Conservation (phyloP, 2,888 invertebrate genomes). For the Rhamphomyia laevipes region DNA sequence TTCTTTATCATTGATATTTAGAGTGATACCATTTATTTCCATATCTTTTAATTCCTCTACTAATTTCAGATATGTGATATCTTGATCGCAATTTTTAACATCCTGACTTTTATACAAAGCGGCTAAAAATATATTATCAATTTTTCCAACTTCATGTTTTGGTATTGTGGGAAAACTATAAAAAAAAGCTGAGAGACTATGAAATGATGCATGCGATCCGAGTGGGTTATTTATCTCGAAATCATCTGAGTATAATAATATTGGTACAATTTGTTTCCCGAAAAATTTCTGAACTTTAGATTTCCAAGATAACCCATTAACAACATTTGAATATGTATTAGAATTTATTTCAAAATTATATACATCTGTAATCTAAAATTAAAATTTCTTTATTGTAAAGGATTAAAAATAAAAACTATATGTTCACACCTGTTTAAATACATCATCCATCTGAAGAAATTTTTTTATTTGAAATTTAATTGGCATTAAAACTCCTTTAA, state of each 20-base stretch:
- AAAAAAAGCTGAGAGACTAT: background rate
- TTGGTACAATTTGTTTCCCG: background rate
- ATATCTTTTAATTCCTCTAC: slow-evolving; percentile 5
- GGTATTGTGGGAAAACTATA: background rate
- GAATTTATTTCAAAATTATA: no score
- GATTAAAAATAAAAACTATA: no score
- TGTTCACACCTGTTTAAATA: no score
- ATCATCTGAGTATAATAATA: background rate
- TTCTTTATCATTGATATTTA: slow-evolving; percentile 1
- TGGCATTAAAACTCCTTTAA: background rate
- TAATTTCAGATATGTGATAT: slow-evolving; percentile 4
- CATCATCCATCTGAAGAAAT: no score
- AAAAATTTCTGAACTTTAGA: background rate
- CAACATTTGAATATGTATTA: background rate
- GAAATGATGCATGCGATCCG: background rate
- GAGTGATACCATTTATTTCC: background rate
- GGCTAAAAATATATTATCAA: background rate
- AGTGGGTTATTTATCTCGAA: background rate
- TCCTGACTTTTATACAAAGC: background rate
- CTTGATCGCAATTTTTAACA: slow-evolving; percentile 9
- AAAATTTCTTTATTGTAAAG: no score
- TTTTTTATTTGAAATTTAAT: background rate
- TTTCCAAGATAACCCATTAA: background rate
- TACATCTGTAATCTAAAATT: no score
- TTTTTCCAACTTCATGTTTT: no score